phyloP scores from a whole-genome alignment of 2,113 vertebrate species.

The Strix aluco region DNA sequence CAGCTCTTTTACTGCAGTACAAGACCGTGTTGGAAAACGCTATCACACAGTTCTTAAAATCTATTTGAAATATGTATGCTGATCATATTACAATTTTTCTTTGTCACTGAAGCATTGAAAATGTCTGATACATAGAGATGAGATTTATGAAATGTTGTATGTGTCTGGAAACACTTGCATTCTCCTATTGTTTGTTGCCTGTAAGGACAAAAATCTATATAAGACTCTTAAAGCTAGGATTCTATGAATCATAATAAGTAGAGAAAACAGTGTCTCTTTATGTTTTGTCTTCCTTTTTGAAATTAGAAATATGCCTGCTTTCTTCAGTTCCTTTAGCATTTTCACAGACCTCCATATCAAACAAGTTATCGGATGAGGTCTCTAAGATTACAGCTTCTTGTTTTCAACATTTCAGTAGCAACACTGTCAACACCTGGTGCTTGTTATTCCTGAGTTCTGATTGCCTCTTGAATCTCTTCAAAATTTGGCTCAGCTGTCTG shows the following conservation, averaged over 20 bases:
- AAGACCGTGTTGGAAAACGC: not conserved
- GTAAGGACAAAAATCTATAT: constrained; percentile 7
- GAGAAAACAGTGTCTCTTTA: constrained; percentile 21
- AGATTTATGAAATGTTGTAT: not conserved
- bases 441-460: constrained; percentile 38
- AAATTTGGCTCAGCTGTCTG: constrained; percentile 34
- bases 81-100: not conserved
- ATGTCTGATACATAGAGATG: not conserved
- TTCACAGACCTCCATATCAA: not conserved
- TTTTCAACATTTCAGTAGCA: not conserved
- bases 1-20: not conserved
- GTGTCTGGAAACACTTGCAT: constrained; percentile 4
- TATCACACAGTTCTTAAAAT: not conserved
- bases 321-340: not conserved
- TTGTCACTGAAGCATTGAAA: constrained; percentile 35
- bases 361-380: not conserved
- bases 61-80: not conserved
- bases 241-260: not conserved
- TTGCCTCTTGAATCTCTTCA: constrained; percentile 32
- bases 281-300: not conserved
- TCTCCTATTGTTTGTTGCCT: constrained; percentile 2
- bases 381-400: not conserved
- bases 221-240: not conserved
- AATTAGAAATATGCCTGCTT: not conserved
- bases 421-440: constrained; percentile 14